Conservation (phyloP, 2,888 invertebrate species). For the Candidula unifasciata region DNA sequence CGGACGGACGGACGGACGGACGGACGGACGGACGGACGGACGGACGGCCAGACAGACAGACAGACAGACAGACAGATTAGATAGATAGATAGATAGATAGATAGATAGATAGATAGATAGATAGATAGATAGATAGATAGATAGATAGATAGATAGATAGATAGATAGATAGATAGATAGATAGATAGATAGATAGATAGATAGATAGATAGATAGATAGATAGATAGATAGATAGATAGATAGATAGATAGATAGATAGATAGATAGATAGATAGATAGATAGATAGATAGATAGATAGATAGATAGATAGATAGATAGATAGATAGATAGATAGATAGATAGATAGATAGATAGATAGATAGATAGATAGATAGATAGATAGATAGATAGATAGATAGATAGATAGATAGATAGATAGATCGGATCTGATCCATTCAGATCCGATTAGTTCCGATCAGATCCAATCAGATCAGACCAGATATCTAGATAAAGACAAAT, state of each 20-base stretch:
- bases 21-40: not conserved
- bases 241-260: not conserved
- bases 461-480: no score
- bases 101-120: conserved; percentile 25
- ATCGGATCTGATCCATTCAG: no score
- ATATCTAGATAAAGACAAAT: no score
- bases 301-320: not conserved
- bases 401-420: conserved; percentile 19
- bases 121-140: conserved; percentile 25
- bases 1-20: not conserved
- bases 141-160: conserved; percentile 25
- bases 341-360: conserved; percentile 15
- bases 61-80: not conserved
- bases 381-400: conserved; percentile 19
- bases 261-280: not conserved
- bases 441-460: no score
- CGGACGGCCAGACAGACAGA: not conserved
- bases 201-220: conserved; percentile 22
- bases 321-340: conserved; percentile 16
- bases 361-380: conserved; percentile 15
- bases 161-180: conserved; percentile 26
- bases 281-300: not conserved
- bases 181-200: conserved; percentile 22
- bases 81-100: conserved; percentile 25
- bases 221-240: conserved; percentile 21